Evolutionary conservation across 2,113 vertebrate genomes (phyloP), one percentile per base, ranked within the genome.

Genomic region (Gallinago media): DNA sequence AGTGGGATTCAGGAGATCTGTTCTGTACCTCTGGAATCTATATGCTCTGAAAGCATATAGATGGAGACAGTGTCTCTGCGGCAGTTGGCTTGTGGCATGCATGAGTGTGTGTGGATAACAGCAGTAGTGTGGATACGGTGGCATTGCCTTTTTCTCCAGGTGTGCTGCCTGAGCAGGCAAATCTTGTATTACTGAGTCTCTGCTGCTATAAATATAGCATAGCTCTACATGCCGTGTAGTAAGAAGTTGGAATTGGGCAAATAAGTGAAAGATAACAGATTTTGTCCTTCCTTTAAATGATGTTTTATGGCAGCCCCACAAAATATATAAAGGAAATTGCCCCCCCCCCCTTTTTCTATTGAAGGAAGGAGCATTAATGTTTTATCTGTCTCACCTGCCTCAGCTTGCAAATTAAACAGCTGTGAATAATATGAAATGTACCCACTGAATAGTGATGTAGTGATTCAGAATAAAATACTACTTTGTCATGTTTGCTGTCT

Each of bases 381-480:
- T 92, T 85, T 78, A 27, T 68, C 21, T 11, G 9, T 26, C 40
- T 90, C 49, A 75, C 54, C 68, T 85, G 73, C 47, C 50, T 76
- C 63, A 80, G 78, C 88, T 71, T 89, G 76, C 73, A 78, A 66
- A 82, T 66, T 18, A 36, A 85, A 92, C 61, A 91, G 73, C 83
- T 95, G 70, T 40, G 76, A 85, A 73, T 72, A 81, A 56, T 89
- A 66, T 47, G 82, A 73, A 82, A 70, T 49, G 12, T 83, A 79
- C 46, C 16, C 58, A 79, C 15, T 27, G 42, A 52, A 58, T 34
- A 85, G 46, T 0, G 0, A 70, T 34, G 46, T 18, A 71, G 38
- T 79, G 66, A 76, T 68, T 85, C 44, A 80, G 56, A 89, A 61
- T 78, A 83, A 63, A 94, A 55, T 42, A 32, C 34, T 62, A 42